Evolutionary conservation across 2,888 invertebrate species (phyloP).

Genomic region (Leucophenga montana): DNA sequence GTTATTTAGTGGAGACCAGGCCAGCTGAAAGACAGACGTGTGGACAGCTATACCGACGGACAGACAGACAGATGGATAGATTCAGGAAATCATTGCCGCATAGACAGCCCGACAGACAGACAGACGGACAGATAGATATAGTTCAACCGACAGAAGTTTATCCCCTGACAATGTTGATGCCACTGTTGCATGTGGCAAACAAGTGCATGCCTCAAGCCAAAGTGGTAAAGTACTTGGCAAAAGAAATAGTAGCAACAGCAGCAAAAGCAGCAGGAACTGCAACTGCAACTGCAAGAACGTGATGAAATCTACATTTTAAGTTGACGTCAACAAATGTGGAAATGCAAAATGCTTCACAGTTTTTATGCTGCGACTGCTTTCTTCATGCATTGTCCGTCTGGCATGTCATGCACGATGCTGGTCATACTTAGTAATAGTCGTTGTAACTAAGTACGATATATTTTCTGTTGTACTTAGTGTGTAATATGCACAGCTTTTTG

Average conservation of each 20-base stretch:
- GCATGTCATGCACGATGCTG: too few relatives aligned
- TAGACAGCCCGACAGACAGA: not conserved
- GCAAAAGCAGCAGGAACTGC: not conserved
- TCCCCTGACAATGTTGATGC: constrained; percentile 17
- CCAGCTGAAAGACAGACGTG: not conserved
- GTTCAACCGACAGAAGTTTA: not conserved
- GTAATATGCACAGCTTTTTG: too few relatives aligned
- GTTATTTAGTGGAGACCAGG: constrained; percentile 21
- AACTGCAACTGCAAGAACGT: constrained; percentile 8
- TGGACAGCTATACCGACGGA: not conserved
- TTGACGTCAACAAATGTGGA: constrained; percentile 22
- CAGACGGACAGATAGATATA: not conserved
- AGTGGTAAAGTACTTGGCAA: not conserved
- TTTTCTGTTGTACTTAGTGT: too few relatives aligned
- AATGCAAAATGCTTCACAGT: constrained; percentile 16
- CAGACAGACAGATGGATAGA: not conserved
- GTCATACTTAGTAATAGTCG: too few relatives aligned
- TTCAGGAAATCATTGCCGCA: not conserved
- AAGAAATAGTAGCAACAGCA: constrained; percentile 7
- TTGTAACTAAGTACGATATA: too few relatives aligned
- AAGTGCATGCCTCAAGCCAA: constrained; percentile 1
- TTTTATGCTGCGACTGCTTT: not conserved
- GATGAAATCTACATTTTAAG: constrained; percentile 25
- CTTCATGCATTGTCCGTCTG: not conserved
- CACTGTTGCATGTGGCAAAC: not conserved